Conservation (phyloP, 2,888 invertebrate species). For the Opisthograptis luteolata region DNA sequence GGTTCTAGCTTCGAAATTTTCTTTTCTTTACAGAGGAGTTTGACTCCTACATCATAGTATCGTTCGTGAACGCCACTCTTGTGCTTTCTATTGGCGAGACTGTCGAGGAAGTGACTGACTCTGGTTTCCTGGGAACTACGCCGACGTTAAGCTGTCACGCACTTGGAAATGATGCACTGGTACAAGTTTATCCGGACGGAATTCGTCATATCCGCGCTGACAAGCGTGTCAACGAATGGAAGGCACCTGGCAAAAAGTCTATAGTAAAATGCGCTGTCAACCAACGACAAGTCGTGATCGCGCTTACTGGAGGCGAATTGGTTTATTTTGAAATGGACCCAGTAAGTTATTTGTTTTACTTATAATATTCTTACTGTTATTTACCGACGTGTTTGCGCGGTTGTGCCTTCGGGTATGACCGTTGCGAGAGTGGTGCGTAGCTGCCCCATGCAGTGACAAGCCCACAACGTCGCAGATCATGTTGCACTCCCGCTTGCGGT, state of each 20-base stretch:
- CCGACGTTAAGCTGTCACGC: slow-evolving; percentile 99
- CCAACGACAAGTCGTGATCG: slow-evolving; percentile 98
- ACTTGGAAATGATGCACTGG: slow-evolving; percentile 98
- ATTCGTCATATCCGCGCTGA: slow-evolving; percentile 99
- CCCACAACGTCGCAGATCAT: slow-evolving; percentile 87
- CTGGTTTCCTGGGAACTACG: slow-evolving; percentile 99
- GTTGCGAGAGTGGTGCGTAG: slow-evolving; percentile 74
- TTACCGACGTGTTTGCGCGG: slow-evolving; percentile 72
- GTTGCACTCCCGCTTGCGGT: slow-evolving; percentile 77
- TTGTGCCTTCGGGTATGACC: slow-evolving; percentile 58
- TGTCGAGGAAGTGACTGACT: slow-evolving; percentile 99
- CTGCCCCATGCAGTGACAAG: slow-evolving; percentile 79
- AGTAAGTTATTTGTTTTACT: slow-evolving; percentile 84
- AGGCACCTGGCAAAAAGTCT: slow-evolving; percentile 98
- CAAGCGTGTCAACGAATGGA: slow-evolving; percentile 99
- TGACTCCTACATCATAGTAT: slow-evolving; percentile 99
- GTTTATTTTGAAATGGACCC: slow-evolving; percentile 99
- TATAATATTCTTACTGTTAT: slow-evolving; percentile 3
- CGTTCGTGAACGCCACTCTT: slow-evolving; percentile 98
- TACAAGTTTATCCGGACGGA: slow-evolving; percentile 99
- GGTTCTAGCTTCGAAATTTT: slow-evolving; percentile 58
- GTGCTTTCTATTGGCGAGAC: slow-evolving; percentile 99
- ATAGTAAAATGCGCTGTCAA: slow-evolving; percentile 99
- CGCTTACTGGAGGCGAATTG: slow-evolving; percentile 97
- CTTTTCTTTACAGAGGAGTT: slow-evolving; percentile 95